phyloP scores from a whole-genome alignment of 1,140 invertebrate species.

The Bemisia tabaci region DNA sequence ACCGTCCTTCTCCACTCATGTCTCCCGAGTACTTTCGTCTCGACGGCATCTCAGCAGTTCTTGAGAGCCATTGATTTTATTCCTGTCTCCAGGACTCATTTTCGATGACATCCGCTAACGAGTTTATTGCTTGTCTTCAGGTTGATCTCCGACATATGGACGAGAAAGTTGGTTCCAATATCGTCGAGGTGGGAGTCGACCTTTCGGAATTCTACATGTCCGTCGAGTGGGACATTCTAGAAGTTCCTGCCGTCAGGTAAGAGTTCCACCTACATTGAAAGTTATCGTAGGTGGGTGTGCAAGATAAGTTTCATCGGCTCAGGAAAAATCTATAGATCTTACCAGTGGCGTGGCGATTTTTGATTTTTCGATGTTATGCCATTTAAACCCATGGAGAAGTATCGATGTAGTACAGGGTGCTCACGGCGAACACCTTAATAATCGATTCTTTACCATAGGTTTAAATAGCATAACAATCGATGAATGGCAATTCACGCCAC shows the following conservation, averaged over 20 bases:
- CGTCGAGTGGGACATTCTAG: conserved; percentile 96
- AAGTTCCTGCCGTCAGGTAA: conserved; percentile 82
- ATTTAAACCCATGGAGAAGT: neutral
- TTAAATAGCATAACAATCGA: no score
- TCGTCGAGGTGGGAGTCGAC: conserved; percentile 80
- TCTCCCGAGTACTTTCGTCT: no score
- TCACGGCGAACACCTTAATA: neutral
- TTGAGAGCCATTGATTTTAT: no score
- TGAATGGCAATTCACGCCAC: no score
- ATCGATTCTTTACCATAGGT: neutral
- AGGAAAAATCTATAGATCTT: neutral
- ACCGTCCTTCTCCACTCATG: no score
- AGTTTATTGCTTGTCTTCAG: conserved; percentile 37
- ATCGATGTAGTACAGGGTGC: no score
- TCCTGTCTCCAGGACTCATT: no score
- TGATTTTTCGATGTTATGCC: neutral
- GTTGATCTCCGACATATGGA: conserved; percentile 80
- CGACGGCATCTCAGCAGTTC: no score
- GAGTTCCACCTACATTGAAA: conserved; percentile 20
- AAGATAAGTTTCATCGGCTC: no score
- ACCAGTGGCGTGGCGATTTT: neutral
- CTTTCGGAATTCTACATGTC: conserved; percentile 89
- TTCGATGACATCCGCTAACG: no score
- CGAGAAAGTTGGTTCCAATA: conserved; percentile 63
- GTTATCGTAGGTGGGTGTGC: no score